Evolutionary conservation across 2,888 invertebrate genomes (phyloP), one percentile per base, ranked within the genome.

Genomic region (Stomorhina lunata): DNA sequence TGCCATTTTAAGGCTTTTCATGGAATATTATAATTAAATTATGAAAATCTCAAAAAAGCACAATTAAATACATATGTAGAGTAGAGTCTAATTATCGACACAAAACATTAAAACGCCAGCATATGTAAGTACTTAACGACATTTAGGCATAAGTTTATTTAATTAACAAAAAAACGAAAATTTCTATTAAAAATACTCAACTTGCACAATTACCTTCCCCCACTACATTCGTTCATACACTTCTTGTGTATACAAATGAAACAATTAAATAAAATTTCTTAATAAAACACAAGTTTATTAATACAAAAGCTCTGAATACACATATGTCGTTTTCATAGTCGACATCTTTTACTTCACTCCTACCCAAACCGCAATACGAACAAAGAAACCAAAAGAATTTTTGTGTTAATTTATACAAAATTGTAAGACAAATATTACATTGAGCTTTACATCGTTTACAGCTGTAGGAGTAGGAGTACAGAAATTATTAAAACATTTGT

Each of bases 221-320:
- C 22, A 50, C 15, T 50, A 32, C 43, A 59, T 20, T 12, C 22
- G 6, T 10, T 57, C 43, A 34, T 45, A 29, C 37, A 63, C 17
- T 61, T 6, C 5, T 20, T 20, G 10, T 32, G 15, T 6, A 1
- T 40, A 43, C 37, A 72, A 66, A 61, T 53, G 43, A 79, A n/a
- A 79, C 72, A 72, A 79, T 79, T 73, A 73, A 79, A 66, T 71
- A 53, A 79, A 66, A 75, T 65, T 69, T 76, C 65, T 59, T 71
- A 50, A 82, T 66, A 57, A 75, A 80, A 65, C 63, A 68, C 43
- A 68, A 69, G 43, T 48, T 68, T 59, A 68, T 53, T 53, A 68
- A 75, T 20, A 63, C 40, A 34, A n/a, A 61, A 5, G 15, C 34
- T 25, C 48, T n/a, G n/a, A n/a, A 25, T 32, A 4, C 27, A 69